Conservation (phyloP, 2,113 vertebrate species). For the human (Homo sapiens) region DNA sequence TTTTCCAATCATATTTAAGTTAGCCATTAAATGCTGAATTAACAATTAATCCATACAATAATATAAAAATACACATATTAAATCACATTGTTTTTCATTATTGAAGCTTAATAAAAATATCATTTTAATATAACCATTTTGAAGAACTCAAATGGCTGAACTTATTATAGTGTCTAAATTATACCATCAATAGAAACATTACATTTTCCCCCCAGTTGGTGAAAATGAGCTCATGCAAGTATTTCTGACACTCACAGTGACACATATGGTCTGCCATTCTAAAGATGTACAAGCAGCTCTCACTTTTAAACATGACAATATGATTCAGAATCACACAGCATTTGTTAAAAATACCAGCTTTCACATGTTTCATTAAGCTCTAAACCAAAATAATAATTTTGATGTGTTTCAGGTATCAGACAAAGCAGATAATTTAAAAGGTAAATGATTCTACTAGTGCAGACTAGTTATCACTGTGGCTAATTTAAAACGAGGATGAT, state of each 20-base stretch:
- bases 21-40: slow-evolving; percentile 61
- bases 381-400: slow-evolving; percentile 15
- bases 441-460: not conserved
- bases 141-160: slow-evolving; percentile 43
- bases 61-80: slow-evolving; percentile 69
- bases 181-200: not conserved
- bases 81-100: slow-evolving; percentile 47
- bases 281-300: not conserved
- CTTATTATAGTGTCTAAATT: not conserved
- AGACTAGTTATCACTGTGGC: not conserved
- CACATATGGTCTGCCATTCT: not conserved
- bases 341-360: slow-evolving; percentile 45
- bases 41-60: slow-evolving; percentile 61
- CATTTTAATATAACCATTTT: slow-evolving; percentile 33
- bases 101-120: slow-evolving; percentile 60
- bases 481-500: not conserved
- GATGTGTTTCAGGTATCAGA: not conserved
- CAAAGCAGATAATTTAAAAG: slow-evolving; percentile 31
- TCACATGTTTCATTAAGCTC: slow-evolving; percentile 33
- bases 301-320: slow-evolving; percentile 5
- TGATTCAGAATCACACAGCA: not conserved
- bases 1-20: slow-evolving; percentile 60
- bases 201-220: not conserved
- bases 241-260: slow-evolving; percentile 24
- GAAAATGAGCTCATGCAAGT: slow-evolving; percentile 15